Percentiles rank a stretch among this genome's conserved stretches.
Conservation (phyloP, 2,113 vertebrate genomes). For the Morone chrysops region DNA sequence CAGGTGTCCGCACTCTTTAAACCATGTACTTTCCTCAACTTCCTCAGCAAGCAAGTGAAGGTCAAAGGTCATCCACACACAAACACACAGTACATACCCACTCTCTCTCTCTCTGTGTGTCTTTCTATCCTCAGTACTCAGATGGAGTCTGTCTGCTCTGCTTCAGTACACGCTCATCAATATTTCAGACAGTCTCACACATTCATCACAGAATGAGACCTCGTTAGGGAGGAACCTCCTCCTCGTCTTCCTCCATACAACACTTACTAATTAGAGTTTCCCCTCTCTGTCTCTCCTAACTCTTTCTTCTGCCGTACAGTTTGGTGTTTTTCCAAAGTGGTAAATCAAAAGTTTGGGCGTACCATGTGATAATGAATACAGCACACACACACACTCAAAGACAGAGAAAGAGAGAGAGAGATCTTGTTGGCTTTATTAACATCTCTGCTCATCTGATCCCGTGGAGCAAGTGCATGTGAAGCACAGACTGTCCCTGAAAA, state of each 20-base stretch:
- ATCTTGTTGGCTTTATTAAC: neutral
- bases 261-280: conserved; percentile 57
- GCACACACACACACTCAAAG: neutral
- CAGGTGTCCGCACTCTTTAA: neutral
- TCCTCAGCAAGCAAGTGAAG: neutral
- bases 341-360: conserved; percentile 63
- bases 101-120: neutral
- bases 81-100: neutral
- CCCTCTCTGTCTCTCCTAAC: conserved; percentile 18
- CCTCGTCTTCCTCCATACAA: conserved; percentile 30
- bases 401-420: neutral
- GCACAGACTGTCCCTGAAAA: neutral
- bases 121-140: conserved; percentile 9
- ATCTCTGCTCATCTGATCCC: neutral
- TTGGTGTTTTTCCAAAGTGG: conserved; percentile 22
- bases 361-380: neutral
- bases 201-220: conserved; percentile 62
- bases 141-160: conserved; percentile 62
- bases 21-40: neutral
- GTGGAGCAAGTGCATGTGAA: neutral
- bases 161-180: conserved; percentile 68
- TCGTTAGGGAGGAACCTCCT: conserved; percentile 56
- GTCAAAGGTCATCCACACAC: conserved; percentile 23
- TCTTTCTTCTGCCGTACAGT: conserved; percentile 21
- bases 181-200: conserved; percentile 70